Percentiles rank a stretch among this genome's conserved stretches.
Conservation (phyloP, 2,113 vertebrate species). For the Pseudorhombus dupliciocellatus region DNA sequence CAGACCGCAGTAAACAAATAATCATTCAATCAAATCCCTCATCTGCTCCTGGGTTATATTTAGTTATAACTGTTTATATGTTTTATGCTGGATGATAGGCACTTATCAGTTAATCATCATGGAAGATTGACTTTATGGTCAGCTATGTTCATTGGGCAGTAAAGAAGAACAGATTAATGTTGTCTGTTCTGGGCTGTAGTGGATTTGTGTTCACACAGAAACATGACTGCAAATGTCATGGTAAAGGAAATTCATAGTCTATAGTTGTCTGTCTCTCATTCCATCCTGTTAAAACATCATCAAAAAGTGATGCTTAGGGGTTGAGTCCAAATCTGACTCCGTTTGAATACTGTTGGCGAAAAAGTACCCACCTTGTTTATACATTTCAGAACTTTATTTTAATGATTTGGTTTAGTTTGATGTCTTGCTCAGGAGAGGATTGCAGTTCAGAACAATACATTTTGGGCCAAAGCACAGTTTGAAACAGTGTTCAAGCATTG, state of each 20-base stretch:
- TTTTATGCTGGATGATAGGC: neutral
- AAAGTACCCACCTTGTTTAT: no score
- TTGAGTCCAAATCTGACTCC: no score
- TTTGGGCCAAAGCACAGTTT: neutral
- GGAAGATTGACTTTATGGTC: neutral
- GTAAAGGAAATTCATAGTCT: neutral
- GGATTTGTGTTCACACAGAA: neutral
- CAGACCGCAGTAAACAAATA: constrained; percentile 1
- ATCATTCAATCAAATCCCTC: constrained; percentile 1
- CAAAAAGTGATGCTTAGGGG: no score
- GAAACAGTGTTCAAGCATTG: no score
- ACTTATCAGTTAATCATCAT: neutral
- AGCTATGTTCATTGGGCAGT: neutral
- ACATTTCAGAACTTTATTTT: no score
- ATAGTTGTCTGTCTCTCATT: neutral
- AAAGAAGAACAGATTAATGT: neutral
- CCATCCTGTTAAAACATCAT: neutral
- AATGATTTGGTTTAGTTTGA: no score
- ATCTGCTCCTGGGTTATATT: constrained; percentile 1
- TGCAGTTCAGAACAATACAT: no score
- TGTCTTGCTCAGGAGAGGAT: no score
- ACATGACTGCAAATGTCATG: neutral
- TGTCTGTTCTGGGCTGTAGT: neutral
- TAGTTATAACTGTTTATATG: neutral
- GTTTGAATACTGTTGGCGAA: no score